phyloP scores from a whole-genome alignment of 2,888 invertebrate species.

The Yponomeuta evonymella region DNA sequence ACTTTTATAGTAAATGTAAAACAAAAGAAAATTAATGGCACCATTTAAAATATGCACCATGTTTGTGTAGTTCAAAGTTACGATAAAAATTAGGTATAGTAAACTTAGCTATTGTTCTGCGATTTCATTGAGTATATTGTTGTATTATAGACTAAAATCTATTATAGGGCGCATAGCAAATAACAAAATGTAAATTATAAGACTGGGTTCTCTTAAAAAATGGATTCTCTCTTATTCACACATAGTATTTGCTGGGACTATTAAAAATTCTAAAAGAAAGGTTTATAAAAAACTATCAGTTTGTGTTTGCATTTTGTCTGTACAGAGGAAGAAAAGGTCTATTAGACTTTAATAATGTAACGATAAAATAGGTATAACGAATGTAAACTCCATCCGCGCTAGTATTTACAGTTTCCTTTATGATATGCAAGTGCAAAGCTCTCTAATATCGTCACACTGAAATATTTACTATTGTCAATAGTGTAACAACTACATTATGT shows the following conservation, averaged over 20 bases:
- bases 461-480: constrained; percentile 44
- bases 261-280: constrained; percentile 4
- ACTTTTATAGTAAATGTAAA: constrained; percentile 57
- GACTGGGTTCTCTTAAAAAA: neutral
- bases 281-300: constrained; percentile 3
- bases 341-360: constrained; percentile 1
- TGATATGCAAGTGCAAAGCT: constrained; percentile 77
- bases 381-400: neutral
- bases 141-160: neutral
- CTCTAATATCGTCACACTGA: constrained; percentile 61
- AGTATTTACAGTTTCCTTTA: constrained; percentile 63
- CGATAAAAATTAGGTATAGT: constrained; percentile 5
- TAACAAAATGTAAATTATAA: neutral
- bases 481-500: constrained; percentile 52
- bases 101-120: constrained; percentile 7
- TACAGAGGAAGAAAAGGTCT: constrained; percentile 6
- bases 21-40: constrained; percentile 70
- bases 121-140: constrained; percentile 13
- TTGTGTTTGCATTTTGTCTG: neutral
- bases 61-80: constrained; percentile 4
- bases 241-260: neutral
- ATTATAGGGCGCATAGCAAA: neutral
- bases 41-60: constrained; percentile 64
- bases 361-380: neutral
- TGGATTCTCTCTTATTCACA: constrained; percentile 8